Evolutionary conservation across 1,140 invertebrate species (phyloP).

Genomic region (Trachymyrmex cornetzi): DNA sequence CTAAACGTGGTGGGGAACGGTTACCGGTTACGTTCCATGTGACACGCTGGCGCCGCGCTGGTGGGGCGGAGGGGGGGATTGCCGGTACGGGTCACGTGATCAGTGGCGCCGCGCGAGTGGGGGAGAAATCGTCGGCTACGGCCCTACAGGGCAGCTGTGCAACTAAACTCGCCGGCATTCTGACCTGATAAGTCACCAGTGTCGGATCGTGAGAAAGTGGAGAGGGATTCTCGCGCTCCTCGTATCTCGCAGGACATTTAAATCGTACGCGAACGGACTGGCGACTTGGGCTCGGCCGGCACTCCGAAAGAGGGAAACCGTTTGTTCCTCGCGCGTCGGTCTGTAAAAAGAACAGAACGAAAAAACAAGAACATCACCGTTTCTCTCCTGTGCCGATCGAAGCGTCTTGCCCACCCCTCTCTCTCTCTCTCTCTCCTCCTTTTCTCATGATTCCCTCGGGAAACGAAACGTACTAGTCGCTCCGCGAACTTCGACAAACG

Average conservation of each 20-base stretch:
- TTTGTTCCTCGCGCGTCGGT: conserved; percentile 7
- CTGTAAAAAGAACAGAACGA: not conserved
- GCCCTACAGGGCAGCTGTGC: conserved; percentile 26
- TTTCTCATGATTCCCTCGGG: conserved; percentile 7
- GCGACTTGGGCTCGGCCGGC: not conserved
- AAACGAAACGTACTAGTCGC: conserved; percentile 40
- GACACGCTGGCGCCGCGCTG: conserved; percentile 69
- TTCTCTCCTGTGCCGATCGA: not conserved
- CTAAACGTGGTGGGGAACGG: conserved; percentile 34
- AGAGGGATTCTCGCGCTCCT: conserved; percentile 41
- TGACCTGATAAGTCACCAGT: conserved; percentile 85
- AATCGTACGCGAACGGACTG: conserved; percentile 52
- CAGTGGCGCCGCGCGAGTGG: conserved; percentile 61
- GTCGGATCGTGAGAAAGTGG: conserved; percentile 81
- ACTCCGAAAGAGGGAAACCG: conserved; percentile 8
- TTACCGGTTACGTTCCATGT: conserved; percentile 64
- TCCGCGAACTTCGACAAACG: not conserved
- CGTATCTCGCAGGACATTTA: conserved; percentile 70
- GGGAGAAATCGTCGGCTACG: conserved; percentile 42
- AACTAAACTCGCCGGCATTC: conserved; percentile 79
- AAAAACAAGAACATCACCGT: not conserved
- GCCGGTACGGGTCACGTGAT: conserved; percentile 54
- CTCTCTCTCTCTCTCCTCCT: conserved; percentile 21
- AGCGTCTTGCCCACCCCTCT: not conserved
- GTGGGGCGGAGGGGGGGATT: conserved; percentile 47